Base-by-base conservation (phyloP, 2,113 vertebrate species). In the Cercopithecus mona region DNA sequence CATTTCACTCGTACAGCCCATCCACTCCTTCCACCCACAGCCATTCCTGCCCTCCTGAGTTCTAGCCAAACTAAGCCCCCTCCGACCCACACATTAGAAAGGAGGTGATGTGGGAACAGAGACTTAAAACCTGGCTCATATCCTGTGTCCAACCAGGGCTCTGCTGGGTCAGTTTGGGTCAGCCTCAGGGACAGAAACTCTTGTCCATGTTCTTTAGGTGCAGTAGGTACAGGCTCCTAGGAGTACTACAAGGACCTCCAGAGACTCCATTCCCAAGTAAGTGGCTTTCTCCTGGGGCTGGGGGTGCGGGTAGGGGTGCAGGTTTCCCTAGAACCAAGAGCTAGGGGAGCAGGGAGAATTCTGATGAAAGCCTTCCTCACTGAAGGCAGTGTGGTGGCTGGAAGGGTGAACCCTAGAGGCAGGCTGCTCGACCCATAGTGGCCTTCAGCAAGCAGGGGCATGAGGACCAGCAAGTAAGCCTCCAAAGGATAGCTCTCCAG, bases 401-500 rank as follows among this genome's bases (percentile, higher is more conserved):
- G 3, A 66, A 50, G 40, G 50, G n/a, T 32, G 43, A 43, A 61
- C 45, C 57, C 48, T 61, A 61, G 59, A 57, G 18, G 12, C 6
- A 18, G 76, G 52, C 38, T 72, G 16, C 11, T 59, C 2, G 4
- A 72, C 38, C 40, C 81, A 35, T 1, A 0, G 30, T 11, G 76
- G 88, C 43, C 13, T 5, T 10, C 2, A 9, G 43, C 6, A 4
- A 11, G 5, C 5, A 38, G 20, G 14, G 18, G 5, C 4, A 0
- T 2, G 25, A 57, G 57, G 52, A 57, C 12, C 12, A 30, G n/a
- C 12, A 8, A 79, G 59, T 61, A 22, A 80, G 50, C 52, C 25
- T 38, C 57, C 73, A 18, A 66, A 79, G 57, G 35, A n/a, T 52
- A 30, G 81, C 38, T 27, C 57, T 57, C 84, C 75, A 79, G 82